Conservation (phyloP, 1,140 invertebrate species). For the Papilio polytes region DNA sequence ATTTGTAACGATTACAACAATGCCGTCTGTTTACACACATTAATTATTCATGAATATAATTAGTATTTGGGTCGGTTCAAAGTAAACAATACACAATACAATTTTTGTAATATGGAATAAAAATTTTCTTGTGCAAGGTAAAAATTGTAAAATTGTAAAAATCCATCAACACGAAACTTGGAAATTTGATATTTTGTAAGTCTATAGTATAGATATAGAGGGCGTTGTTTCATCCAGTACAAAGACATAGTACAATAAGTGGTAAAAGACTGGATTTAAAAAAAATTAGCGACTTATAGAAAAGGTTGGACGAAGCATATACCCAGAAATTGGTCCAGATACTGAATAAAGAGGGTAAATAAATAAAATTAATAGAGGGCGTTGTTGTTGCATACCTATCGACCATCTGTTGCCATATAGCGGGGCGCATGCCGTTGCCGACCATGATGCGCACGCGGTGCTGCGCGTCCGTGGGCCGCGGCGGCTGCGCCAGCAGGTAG, state of each 20-base stretch:
- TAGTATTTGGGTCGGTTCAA: slow-evolving; percentile 5
- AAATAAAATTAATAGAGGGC: neutral
- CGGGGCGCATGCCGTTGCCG: slow-evolving; percentile 97
- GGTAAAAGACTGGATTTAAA: too few relatives aligned
- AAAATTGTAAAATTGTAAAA: too few relatives aligned
- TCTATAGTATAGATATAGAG: neutral
- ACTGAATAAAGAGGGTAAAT: too few relatives aligned
- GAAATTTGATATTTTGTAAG: too few relatives aligned
- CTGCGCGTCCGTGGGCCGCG: slow-evolving; percentile 89
- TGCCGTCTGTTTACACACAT: slow-evolving; percentile 3
- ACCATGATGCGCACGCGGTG: slow-evolving; percentile 96
- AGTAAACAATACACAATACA: slow-evolving; percentile 3
- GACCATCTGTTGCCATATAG: slow-evolving; percentile 98
- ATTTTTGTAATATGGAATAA: neutral
- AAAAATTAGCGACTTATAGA: too few relatives aligned
- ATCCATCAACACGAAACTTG: too few relatives aligned
- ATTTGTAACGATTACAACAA: slow-evolving; percentile 13
- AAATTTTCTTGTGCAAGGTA: neutral
- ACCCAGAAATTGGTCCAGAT: too few relatives aligned
- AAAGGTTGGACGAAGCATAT: too few relatives aligned
- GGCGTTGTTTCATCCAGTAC: neutral
- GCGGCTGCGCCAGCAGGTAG: slow-evolving; percentile 95
- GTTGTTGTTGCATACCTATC: slow-evolving; percentile 83
- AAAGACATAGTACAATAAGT: too few relatives aligned
- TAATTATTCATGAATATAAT: slow-evolving; percentile 8